phyloP scores from a whole-genome alignment of 1,140 invertebrate species.

The Drosophila cardini region DNA sequence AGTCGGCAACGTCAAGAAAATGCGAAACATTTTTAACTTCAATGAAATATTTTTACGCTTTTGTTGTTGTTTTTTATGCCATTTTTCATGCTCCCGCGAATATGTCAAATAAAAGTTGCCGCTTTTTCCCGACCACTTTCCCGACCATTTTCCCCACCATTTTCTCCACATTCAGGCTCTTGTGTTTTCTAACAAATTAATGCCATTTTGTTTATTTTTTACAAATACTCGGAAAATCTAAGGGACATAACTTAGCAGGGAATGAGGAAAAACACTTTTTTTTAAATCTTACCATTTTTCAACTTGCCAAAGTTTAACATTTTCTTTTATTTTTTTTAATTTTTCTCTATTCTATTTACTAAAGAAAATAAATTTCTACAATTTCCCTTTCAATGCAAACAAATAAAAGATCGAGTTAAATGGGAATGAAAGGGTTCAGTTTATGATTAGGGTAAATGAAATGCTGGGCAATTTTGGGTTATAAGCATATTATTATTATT shows the following conservation, averaged over 20 bases:
- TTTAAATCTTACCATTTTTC: slow-evolving; percentile 61
- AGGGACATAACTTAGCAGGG: slow-evolving; percentile 29
- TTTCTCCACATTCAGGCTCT: slow-evolving; percentile 14
- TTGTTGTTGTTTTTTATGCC: slow-evolving; percentile 47
- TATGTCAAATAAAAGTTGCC: slow-evolving; percentile 78
- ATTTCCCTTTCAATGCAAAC: slow-evolving; percentile 79
- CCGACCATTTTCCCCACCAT: too few species aligned
- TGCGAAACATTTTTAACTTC: slow-evolving; percentile 76
- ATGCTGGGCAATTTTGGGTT: slow-evolving; percentile 5
- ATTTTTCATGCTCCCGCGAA: slow-evolving; percentile 81
- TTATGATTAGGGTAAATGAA: slow-evolving; percentile 2
- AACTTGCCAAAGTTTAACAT: slow-evolving; percentile 66
- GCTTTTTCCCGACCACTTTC: neutral
- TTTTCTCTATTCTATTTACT: slow-evolving; percentile 62
- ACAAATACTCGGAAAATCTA: slow-evolving; percentile 62
- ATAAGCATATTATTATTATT: neutral
- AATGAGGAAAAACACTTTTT: slow-evolving; percentile 17
- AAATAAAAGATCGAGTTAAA: slow-evolving; percentile 53
- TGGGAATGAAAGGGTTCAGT: slow-evolving; percentile 14
- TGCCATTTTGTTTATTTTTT: slow-evolving; percentile 82
- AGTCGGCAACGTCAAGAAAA: slow-evolving; percentile 53
- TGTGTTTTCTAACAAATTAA: slow-evolving; percentile 76
- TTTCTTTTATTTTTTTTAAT: slow-evolving; percentile 45
- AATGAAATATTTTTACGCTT: slow-evolving; percentile 73
- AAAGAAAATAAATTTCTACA: slow-evolving; percentile 77